Conservation (phyloP, 2,113 vertebrate genomes). For the Chlamydotis undulata region DNA sequence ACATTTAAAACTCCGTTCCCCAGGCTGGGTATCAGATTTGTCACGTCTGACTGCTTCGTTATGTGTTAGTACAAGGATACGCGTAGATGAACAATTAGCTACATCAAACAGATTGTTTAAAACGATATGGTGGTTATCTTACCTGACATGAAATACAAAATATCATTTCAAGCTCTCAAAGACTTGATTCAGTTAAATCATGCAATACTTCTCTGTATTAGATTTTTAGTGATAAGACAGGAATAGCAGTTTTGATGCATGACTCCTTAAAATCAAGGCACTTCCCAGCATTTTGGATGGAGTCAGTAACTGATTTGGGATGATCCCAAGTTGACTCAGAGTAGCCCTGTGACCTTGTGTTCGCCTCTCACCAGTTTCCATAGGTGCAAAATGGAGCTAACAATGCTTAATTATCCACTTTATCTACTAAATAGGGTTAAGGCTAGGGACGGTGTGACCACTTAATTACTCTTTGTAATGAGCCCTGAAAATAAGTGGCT, state of each 20-base stretch:
- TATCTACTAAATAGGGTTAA: slow-evolving; percentile 43
- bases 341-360: not conserved
- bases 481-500: slow-evolving; percentile 30
- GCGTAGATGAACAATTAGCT: not conserved
- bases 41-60: not conserved
- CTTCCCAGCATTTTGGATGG: not conserved
- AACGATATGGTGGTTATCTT: not conserved
- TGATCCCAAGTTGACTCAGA: not conserved
- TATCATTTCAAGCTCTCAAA: not conserved
- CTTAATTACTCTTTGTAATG: slow-evolving; percentile 50
- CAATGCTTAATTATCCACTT: slow-evolving; percentile 42
- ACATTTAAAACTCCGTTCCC: not conserved
- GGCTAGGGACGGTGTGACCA: not conserved
- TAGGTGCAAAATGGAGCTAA: slow-evolving; percentile 24
- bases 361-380: slow-evolving; percentile 4
- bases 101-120: not conserved
- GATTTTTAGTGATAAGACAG: not conserved
- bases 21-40: not conserved
- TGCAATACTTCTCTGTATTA: not conserved
- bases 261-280: not conserved
- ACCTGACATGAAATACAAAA: not conserved
- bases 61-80: accelerated
- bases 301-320: not conserved
- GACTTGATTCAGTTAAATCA: not conserved
- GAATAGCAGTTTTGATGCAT: not conserved